These are phyloP conservation scores for Vanessa atalanta DNA, from an alignment of 1,140 invertebrate species.

Conservation along the genomic window DNA sequence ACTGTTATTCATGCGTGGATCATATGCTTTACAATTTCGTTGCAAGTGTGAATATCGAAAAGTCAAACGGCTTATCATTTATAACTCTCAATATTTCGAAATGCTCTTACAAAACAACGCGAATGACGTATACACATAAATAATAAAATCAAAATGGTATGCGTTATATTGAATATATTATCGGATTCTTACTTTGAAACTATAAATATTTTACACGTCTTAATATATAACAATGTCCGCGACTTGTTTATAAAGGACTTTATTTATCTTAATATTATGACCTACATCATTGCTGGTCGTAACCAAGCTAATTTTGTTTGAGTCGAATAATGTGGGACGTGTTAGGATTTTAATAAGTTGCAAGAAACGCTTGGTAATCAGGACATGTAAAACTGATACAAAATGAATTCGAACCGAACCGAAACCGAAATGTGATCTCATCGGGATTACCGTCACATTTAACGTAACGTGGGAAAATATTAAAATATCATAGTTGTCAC, in stretches of 20 bases:
- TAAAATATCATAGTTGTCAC: no score
- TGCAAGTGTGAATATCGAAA: conserved; percentile 55
- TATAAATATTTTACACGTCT: no score
- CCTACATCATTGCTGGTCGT: neutral
- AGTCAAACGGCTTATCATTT: conserved; percentile 56
- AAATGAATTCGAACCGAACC: conserved; percentile 13
- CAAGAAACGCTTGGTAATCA: conserved; percentile 26
- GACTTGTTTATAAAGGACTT: conserved; percentile 8
- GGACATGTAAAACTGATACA: conserved; percentile 18
- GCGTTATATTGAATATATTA: neutral
- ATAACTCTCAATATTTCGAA: conserved; percentile 38
- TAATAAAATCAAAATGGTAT: neutral
- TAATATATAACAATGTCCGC: neutral
- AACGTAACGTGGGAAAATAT: conserved; percentile 23
- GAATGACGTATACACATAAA: neutral
- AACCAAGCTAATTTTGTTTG: neutral
- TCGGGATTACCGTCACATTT: conserved; percentile 26
- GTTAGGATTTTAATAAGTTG: conserved; percentile 25
- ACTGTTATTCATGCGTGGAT: neutral
- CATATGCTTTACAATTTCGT: conserved; percentile 50
- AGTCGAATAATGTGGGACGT: conserved; percentile 19
- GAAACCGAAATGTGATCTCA: conserved; percentile 29
- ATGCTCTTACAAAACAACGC: neutral
- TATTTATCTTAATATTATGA: neutral
- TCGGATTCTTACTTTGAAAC: neutral